Conservation (phyloP, 2,113 vertebrate genomes). For the Blennius ocellaris region DNA sequence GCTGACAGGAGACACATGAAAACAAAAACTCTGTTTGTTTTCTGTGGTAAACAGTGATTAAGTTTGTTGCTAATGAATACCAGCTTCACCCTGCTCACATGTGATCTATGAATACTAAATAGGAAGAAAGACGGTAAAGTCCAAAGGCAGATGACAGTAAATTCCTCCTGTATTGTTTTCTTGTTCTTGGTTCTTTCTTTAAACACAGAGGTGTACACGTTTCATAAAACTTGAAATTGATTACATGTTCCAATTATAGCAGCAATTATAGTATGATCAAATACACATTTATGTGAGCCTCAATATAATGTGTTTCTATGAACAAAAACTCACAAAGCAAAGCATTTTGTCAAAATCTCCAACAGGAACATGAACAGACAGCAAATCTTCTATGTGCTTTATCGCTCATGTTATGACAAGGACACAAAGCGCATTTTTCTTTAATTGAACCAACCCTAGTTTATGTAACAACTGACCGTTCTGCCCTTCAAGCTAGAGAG, state of each 20-base stretch:
- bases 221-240: neutral
- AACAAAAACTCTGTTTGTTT: neutral
- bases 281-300: neutral
- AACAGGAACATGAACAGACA: slow-evolving; percentile 25
- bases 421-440: slow-evolving; percentile 68
- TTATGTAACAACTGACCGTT: slow-evolving; percentile 75
- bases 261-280: no score
- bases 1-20: neutral
- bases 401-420: slow-evolving; percentile 62
- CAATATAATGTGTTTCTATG: neutral
- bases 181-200: slow-evolving; percentile 10
- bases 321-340: slow-evolving; percentile 15
- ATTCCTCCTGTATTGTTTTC: slow-evolving; percentile 17
- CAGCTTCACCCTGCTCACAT: neutral
- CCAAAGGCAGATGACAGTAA: slow-evolving; percentile 29
- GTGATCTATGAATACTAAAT: slow-evolving; percentile 6
- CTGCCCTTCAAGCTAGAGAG: slow-evolving; percentile 72
- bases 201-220: neutral
- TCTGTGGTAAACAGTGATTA: neutral
- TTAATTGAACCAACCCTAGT: slow-evolving; percentile 70
- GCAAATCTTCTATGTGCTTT: slow-evolving; percentile 42
- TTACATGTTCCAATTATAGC: neutral
- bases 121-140: slow-evolving; percentile 11
- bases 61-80: no score
- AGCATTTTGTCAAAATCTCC: slow-evolving; percentile 39